These are phyloP conservation scores for Phainopepla nitens DNA, from an alignment of 2,113 vertebrate species.

Conservation along the genomic window DNA sequence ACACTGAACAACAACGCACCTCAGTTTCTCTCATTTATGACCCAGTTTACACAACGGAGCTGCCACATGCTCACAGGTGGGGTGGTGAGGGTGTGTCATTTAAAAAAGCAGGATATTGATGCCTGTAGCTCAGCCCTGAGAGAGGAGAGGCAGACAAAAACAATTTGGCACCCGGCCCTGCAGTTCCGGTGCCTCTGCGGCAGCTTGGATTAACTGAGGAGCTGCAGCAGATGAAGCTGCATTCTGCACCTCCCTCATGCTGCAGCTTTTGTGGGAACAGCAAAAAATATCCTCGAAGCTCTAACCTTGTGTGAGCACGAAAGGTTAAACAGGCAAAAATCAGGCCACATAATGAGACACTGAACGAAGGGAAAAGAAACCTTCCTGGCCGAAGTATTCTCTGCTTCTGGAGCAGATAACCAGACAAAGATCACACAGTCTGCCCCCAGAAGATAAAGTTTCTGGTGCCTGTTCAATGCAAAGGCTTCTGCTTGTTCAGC, in stretches of 20 bases:
- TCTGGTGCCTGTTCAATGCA: background rate
- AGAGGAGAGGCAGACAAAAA: background rate
- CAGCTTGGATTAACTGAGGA: background rate
- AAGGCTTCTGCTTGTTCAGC: constrained; percentile 12
- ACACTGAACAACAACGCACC: fast-evolving
- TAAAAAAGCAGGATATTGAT: background rate
- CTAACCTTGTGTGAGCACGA: background rate
- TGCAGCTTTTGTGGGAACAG: background rate
- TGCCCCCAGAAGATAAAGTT: background rate
- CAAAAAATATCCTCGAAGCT: background rate
- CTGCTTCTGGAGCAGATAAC: background rate
- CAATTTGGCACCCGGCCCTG: background rate
- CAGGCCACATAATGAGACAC: background rate
- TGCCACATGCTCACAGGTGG: fast-evolving
- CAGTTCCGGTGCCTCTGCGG: background rate
- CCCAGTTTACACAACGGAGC: background rate
- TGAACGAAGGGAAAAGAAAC: background rate
- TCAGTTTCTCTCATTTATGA: background rate
- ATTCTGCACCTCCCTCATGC: background rate
- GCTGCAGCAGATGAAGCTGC: background rate
- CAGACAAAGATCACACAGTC: background rate
- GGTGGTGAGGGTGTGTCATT: background rate
- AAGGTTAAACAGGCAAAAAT: background rate
- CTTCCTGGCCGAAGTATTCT: background rate
- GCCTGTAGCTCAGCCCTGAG: background rate